phyloP scores from a whole-genome alignment of 2,888 invertebrate genomes.

The Synanthedon tipuliformis region DNA sequence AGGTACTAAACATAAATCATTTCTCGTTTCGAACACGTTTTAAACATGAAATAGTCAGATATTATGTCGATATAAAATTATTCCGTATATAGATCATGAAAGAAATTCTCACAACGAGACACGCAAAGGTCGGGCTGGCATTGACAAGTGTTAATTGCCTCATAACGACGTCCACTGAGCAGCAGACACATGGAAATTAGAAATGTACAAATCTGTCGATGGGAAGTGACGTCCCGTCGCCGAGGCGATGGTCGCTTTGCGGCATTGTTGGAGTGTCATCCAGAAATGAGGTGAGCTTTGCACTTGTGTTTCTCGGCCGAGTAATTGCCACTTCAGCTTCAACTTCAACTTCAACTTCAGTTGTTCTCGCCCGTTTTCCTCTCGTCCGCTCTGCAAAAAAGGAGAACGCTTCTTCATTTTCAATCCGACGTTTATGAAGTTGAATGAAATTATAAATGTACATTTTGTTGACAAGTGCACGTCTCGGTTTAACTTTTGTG shows the following conservation, averaged over 20 bases:
- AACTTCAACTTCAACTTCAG: no score
- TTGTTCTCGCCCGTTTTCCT: no score
- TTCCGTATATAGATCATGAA: neutral
- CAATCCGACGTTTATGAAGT: no score
- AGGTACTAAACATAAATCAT: no score
- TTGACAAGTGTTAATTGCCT: conserved; percentile 44
- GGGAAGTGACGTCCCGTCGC: conserved; percentile 34
- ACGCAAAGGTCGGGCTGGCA: conserved; percentile 36
- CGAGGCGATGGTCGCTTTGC: conserved; percentile 39
- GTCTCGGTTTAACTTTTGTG: no score
- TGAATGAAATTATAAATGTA: no score
- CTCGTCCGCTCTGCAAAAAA: no score
- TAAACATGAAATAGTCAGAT: no score
- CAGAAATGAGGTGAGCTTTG: conserved; percentile 26
- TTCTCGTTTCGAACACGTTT: no score
- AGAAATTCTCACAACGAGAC: conserved; percentile 11
- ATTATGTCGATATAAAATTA: neutral
- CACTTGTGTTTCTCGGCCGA: neutral
- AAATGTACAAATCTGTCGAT: conserved; percentile 30
- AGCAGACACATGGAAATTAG: conserved; percentile 15
- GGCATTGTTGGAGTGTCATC: conserved; percentile 25
- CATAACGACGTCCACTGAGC: conserved; percentile 26
- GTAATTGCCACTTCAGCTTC: no score
- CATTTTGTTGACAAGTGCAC: no score
- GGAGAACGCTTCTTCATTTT: no score